Evolutionary conservation across 2,888 invertebrate species (phyloP).

Genomic region (Ethmia dodecea): DNA sequence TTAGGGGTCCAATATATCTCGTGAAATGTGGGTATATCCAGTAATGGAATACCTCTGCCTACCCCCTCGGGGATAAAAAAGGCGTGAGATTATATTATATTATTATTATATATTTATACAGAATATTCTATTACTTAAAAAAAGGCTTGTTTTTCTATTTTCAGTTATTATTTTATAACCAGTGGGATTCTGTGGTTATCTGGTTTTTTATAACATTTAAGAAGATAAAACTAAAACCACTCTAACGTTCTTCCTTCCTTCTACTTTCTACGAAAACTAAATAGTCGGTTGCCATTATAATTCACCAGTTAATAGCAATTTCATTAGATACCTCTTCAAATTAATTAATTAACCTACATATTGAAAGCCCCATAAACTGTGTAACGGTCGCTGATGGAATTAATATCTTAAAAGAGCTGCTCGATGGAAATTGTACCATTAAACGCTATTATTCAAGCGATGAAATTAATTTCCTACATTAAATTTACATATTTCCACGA

Average conservation of each 20-base stretch:
- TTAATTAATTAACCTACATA: constrained; percentile 41
- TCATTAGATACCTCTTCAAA: constrained; percentile 27
- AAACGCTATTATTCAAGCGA: constrained; percentile 35
- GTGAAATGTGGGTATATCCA: too few species aligned
- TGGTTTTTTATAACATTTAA: neutral
- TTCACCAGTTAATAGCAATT: constrained; percentile 16
- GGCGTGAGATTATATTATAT: neutral
- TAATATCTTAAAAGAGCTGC: constrained; percentile 36
- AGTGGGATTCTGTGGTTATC: too few species aligned
- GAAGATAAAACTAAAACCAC: neutral
- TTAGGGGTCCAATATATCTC: too few species aligned
- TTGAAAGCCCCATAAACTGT: constrained; percentile 41
- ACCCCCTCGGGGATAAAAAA: too few species aligned
- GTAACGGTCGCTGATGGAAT: constrained; percentile 40
- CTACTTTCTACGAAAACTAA: neutral
- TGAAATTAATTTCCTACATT: constrained; percentile 32
- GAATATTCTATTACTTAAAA: neutral
- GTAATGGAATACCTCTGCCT: too few species aligned
- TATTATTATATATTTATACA: neutral
- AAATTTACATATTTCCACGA: constrained; percentile 29
- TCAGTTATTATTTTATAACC: too few species aligned
- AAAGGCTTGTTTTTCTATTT: neutral
- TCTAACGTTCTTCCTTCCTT: neutral
- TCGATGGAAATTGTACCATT: constrained; percentile 32
- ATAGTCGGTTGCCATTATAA: neutral